A percentile compares a stretch with the other conserved stretches of the same genome.
phyloP scores from a whole-genome alignment of 2,113 vertebrate genomes.

The Hepsetus odoe region DNA sequence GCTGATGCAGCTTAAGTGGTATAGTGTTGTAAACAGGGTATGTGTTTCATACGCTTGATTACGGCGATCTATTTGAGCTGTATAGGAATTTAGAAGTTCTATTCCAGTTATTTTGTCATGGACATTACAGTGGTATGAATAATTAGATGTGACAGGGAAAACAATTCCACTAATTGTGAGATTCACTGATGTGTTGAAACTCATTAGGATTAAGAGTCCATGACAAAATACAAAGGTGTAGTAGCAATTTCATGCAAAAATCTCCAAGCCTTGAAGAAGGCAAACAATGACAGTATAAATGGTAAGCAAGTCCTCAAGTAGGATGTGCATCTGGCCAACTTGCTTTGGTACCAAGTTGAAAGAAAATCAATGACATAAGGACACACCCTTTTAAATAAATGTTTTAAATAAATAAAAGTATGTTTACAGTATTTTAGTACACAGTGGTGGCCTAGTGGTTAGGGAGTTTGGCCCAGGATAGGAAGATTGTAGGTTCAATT shows the following conservation, averaged over 20 bases:
- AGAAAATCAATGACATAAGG: background rate
- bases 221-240: constrained; percentile 61
- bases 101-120: constrained; percentile 64
- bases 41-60: constrained; percentile 58
- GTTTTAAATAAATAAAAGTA: too few species aligned
- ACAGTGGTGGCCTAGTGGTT: too few species aligned
- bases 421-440: too few species aligned
- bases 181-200: constrained; percentile 67
- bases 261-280: background rate
- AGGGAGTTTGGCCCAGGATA: too few species aligned
- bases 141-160: constrained; percentile 74
- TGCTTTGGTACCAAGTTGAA: background rate
- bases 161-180: constrained; percentile 64
- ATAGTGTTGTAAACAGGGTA: constrained; percentile 49
- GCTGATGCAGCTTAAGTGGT: constrained; percentile 39
- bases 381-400: too few species aligned
- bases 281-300: constrained; percentile 13
- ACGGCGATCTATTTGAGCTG: constrained; percentile 48
- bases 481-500: too few species aligned
- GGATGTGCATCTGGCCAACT: background rate
- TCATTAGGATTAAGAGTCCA: constrained; percentile 58
- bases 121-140: constrained; percentile 56
- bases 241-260: constrained; percentile 38
- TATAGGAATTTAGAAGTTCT: constrained; percentile 57
- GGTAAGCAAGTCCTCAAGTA: background rate